These are phyloP conservation scores for Drosophila meridiana DNA, from an alignment of 2,888 invertebrate genomes.

Conservation along the genomic window DNA sequence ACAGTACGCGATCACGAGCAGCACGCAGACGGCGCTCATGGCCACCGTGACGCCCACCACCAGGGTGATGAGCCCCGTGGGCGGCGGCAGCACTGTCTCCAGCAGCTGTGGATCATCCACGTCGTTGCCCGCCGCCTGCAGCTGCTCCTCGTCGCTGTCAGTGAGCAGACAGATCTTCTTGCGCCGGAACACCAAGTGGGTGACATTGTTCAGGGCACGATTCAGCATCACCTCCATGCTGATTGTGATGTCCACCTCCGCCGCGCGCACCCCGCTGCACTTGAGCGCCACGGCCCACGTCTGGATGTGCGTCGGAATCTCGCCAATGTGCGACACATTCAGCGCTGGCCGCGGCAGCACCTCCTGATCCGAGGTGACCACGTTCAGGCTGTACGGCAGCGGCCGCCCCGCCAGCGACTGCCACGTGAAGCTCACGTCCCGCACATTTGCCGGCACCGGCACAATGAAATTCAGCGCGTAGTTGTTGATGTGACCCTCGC, in stretches of 20 bases:
- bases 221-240: conserved; percentile 93
- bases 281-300: conserved; percentile 93
- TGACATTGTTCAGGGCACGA: conserved; percentile 88
- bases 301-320: conserved; percentile 91
- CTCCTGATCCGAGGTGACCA: conserved; percentile 90
- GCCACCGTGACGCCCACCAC: conserved; percentile 84
- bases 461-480: conserved; percentile 96
- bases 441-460: conserved; percentile 93
- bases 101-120: conserved; percentile 82
- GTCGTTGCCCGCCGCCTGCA: conserved; percentile 39
- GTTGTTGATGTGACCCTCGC: conserved; percentile 95
- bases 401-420: conserved; percentile 92
- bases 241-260: conserved; percentile 93
- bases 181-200: conserved; percentile 91
- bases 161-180: conserved; percentile 91
- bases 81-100: conserved; percentile 83
- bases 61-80: conserved; percentile 83
- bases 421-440: conserved; percentile 96
- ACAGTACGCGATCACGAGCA: conserved; percentile 84
- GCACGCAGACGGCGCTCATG: conserved; percentile 81
- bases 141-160: conserved; percentile 72
- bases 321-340: conserved; percentile 93
- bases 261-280: conserved; percentile 92
- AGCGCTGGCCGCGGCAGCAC: conserved; percentile 91
- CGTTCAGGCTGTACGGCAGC: conserved; percentile 92